Percentiles rank a stretch among this genome's conserved stretches.
These are phyloP conservation scores for Calosoma granatense DNA, from an alignment of 1,140 invertebrate species.

Conservation along the genomic window DNA sequence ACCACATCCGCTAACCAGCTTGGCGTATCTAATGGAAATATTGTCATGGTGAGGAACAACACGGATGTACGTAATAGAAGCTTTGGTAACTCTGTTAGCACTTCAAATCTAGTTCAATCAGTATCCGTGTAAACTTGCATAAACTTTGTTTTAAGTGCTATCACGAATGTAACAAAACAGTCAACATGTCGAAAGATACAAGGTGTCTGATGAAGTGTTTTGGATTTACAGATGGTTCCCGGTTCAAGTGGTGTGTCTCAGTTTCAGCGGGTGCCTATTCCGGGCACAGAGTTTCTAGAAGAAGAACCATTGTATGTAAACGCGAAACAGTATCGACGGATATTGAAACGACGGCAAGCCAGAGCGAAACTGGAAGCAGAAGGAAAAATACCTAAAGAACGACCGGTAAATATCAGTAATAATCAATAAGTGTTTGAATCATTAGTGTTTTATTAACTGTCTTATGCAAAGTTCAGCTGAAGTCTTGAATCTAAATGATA, in stretches of 20 bases:
- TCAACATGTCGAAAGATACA: not conserved
- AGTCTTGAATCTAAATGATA: too few species aligned
- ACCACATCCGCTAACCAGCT: constrained; percentile 21
- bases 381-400: constrained; percentile 92
- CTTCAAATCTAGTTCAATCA: not conserved
- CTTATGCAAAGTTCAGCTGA: too few species aligned
- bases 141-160: constrained; percentile 2
- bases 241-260: constrained; percentile 43
- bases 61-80: constrained; percentile 25
- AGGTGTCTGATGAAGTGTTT: not conserved
- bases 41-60: constrained; percentile 52
- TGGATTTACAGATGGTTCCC: constrained; percentile 48
- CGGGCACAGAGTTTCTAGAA: constrained; percentile 64
- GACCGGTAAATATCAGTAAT: constrained; percentile 53
- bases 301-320: constrained; percentile 96
- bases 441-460: too few species aligned
- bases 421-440: constrained; percentile 11
- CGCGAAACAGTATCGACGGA: constrained; percentile 94
- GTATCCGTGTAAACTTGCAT: constrained; percentile 1
- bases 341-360: constrained; percentile 81
- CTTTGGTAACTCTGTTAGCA: constrained; percentile 23
- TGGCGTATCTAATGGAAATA: constrained; percentile 44
- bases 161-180: constrained; percentile 9
- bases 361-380: constrained; percentile 83
- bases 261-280: constrained; percentile 54